phyloP scores from a whole-genome alignment of 2,797 vertebrate species.

The Channallabes apus region DNA sequence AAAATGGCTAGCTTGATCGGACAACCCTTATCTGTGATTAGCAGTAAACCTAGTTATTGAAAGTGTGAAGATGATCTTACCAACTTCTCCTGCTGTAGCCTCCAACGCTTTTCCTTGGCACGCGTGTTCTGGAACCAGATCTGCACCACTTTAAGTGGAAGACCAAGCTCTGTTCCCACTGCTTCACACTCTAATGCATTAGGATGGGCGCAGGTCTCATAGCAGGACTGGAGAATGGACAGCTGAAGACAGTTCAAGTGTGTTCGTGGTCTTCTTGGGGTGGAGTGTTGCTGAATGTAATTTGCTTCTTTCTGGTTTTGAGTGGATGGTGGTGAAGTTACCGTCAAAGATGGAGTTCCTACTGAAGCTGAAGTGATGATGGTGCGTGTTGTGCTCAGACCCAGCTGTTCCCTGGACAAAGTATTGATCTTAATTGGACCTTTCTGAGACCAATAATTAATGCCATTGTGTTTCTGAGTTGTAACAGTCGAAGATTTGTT shows the following conservation, averaged over 20 bases:
- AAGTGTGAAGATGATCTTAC: constrained; percentile 56
- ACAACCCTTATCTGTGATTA: background rate
- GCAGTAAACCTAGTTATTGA: background rate
- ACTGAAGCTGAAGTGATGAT: constrained; percentile 71
- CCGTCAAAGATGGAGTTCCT: constrained; percentile 47
- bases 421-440: constrained; percentile 80
- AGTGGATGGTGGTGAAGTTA: constrained; percentile 46
- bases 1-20: background rate
- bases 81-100: constrained; percentile 81
- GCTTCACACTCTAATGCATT: constrained; percentile 90
- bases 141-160: constrained; percentile 91
- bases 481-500: constrained; percentile 63
- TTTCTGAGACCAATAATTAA: constrained; percentile 77
- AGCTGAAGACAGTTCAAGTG: constrained; percentile 89
- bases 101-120: constrained; percentile 91
- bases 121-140: constrained; percentile 96
- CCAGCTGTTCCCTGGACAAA: constrained; percentile 82
- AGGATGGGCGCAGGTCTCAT: constrained; percentile 89
- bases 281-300: constrained; percentile 75
- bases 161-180: constrained; percentile 83
- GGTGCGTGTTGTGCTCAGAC: constrained; percentile 75
- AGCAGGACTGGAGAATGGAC: constrained; percentile 90
- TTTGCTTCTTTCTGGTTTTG: constrained; percentile 73
- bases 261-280: constrained; percentile 85
- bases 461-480: constrained; percentile 76